Evolutionary conservation across 2,888 invertebrate genomes (phyloP).

Genomic region (Calameuta idolon): DNA sequence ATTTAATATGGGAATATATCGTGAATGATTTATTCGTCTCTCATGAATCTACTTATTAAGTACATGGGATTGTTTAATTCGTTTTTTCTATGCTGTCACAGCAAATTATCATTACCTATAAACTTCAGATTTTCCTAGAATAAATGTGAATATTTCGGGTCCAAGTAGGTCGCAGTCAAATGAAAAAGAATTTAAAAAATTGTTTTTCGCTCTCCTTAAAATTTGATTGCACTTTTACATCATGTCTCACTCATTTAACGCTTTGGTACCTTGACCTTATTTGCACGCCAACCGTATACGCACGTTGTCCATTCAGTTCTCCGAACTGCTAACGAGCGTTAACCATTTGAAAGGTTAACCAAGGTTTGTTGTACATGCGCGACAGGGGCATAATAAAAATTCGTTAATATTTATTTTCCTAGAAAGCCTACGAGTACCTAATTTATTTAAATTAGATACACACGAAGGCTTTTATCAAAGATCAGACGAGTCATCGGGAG

Average conservation of each 20-base stretch:
- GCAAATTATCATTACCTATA: neutral
- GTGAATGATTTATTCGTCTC: neutral
- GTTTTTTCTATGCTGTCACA: neutral
- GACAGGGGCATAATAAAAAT: neutral
- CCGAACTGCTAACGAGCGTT: neutral
- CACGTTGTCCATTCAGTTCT: neutral
- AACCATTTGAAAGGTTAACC: neutral
- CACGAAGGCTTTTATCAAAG: neutral
- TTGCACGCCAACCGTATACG: neutral
- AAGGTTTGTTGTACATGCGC: neutral
- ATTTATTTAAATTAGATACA: neutral
- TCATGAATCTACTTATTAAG: neutral
- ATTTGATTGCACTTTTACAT: neutral
- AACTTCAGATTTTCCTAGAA: neutral
- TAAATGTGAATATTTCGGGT: neutral
- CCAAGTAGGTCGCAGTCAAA: neutral
- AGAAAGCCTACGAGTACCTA: neutral
- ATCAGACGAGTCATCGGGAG: neutral
- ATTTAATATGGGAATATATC: neutral
- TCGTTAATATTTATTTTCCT: neutral
- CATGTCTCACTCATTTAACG: neutral
- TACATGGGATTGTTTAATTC: neutral
- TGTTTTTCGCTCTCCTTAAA: neutral
- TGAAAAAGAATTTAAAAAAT: neutral
- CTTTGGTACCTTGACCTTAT: neutral